Evolutionary conservation across 2,113 vertebrate species (phyloP), one percentile per base, ranked within the genome.

Genomic region (Psittacus erithacus): DNA sequence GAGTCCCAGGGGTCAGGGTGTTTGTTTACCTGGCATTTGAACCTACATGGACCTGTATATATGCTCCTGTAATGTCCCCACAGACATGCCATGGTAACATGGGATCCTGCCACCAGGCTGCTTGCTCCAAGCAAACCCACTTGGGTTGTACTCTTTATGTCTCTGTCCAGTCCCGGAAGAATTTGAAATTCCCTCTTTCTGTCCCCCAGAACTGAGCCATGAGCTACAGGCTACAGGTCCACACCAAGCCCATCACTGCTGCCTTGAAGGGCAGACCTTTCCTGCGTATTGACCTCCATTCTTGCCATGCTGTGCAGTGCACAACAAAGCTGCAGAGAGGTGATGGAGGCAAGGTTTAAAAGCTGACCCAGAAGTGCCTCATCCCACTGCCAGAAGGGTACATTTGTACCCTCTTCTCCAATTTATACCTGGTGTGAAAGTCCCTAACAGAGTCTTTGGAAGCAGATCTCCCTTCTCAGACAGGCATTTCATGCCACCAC

Each of bases 231-330:
- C 3, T 35, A 33, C 23, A 43, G 23, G 11, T 25, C 10, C 19
- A 38, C 49, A 65, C 8, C 17, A 75, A 43, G 33, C 8, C 41
- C 85, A 44, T 6, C 13, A 9, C 46, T 35, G 38, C 20, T 67
- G 28, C 43, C 46, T 70, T 18, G 9, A 62, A 65, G 28, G 10
- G 53, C 9, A 18, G 15, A 22, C 17, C 18, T n/a, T 55, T 38
- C 22, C 27, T 47, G 27, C 27, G 13, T 9, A 7, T 1, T 52
- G 16, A n/a, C 9, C 12, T 70, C 29, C 0, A 0, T 59, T 55
- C 49, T 19, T 43, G 38, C n/a, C 47, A 23, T 3, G 3, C 17
- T 50, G 29, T 24, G 82, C 24, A 70, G 50, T 20, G 39, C 35
- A 15, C 27, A 31, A 27, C 11, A 52, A 47, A 69, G 6, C 46